Evolutionary conservation across 2,113 vertebrate species (phyloP).

Genomic region (Oxygymnocypris stewartii): DNA sequence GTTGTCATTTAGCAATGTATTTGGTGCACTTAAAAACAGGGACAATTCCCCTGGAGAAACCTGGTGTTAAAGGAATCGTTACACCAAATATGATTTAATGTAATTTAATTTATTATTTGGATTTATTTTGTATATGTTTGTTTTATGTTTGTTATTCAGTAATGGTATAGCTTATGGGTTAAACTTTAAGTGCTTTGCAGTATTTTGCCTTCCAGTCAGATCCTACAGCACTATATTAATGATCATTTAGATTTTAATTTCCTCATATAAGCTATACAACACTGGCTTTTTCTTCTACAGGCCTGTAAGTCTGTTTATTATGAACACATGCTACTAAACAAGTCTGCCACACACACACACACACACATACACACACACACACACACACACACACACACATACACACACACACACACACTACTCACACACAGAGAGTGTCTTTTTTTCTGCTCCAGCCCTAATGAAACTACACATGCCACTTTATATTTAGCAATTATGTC

Average conservation of each 20-base stretch:
- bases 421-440: not conserved
- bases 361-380: conserved; percentile 6
- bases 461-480: conserved; percentile 4
- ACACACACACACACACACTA: conserved; percentile 15
- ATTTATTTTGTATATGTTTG: no score
- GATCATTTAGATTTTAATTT: not conserved
- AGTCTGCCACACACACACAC: not conserved
- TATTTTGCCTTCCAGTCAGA: not conserved
- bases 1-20: not conserved
- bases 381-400: not conserved
- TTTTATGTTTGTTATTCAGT: not conserved
- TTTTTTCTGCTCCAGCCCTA: not conserved
- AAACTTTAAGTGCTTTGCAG: not conserved
- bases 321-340: not conserved
- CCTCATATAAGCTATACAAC: not conserved
- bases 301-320: not conserved
- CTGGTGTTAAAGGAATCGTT: not conserved
- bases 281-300: not conserved
- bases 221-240: not conserved
- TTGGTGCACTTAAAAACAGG: not conserved
- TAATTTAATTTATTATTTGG: no score
- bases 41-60: not conserved
- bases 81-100: not conserved
- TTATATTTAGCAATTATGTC: conserved; percentile 24
- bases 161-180: not conserved